phyloP scores from a whole-genome alignment of 2,888 invertebrate genomes.

The Leucozona laternaria region DNA sequence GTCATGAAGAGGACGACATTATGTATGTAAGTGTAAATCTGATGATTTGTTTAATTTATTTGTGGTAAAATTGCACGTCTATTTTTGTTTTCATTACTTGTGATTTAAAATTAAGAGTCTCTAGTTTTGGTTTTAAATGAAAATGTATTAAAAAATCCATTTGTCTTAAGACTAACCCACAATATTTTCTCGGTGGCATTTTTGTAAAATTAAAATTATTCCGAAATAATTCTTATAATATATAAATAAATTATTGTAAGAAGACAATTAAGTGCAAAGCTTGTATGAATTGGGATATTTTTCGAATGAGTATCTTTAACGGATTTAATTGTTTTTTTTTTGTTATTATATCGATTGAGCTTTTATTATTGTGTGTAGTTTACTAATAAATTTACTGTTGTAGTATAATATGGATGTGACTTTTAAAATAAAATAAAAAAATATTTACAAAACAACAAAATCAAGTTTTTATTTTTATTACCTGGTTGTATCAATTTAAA shows the following conservation, averaged over 20 bases:
- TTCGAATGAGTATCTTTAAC: background rate
- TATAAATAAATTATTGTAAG: background rate
- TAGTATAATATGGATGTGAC: background rate
- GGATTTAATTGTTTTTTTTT: slow-evolving; percentile 23
- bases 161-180: slow-evolving; percentile 17
- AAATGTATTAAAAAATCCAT: slow-evolving; percentile 23
- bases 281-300: slow-evolving; percentile 31
- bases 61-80: slow-evolving; percentile 19
- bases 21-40: background rate
- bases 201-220: slow-evolving; percentile 32
- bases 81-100: slow-evolving; percentile 33
- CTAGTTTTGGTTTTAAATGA: slow-evolving; percentile 2
- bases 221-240: background rate
- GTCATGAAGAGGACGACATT: too few relatives aligned
- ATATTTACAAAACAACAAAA: background rate
- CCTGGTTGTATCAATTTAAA: background rate
- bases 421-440: background rate
- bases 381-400: slow-evolving; percentile 25
- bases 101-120: slow-evolving; percentile 49
- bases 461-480: background rate
- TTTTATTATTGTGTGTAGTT: slow-evolving; percentile 36
- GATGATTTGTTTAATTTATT: slow-evolving; percentile 23
- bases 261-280: slow-evolving; percentile 26
- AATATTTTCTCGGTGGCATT: slow-evolving; percentile 43
- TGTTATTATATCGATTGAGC: slow-evolving; percentile 13